These are phyloP conservation scores for Quadroppia sp. DNA, from an alignment of 2,888 invertebrate genomes.

Conservation along the genomic window DNA sequence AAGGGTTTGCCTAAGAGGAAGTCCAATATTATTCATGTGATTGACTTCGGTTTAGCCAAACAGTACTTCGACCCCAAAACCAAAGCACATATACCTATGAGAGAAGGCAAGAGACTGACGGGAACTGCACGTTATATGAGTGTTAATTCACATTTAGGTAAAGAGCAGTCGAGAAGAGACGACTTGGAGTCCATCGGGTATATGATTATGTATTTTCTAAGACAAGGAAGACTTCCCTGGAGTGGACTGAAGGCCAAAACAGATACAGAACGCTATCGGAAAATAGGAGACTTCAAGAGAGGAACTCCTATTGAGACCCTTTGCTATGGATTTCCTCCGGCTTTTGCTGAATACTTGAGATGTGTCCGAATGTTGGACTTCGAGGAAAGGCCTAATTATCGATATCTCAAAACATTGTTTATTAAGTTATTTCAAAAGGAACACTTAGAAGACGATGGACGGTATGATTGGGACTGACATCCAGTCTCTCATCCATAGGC, in stretches of 20 bases:
- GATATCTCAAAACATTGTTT: neutral
- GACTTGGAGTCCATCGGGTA: slow-evolving; percentile 40
- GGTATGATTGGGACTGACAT: neutral
- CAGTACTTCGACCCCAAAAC: slow-evolving; percentile 52
- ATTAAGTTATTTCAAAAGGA: neutral
- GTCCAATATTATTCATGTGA: slow-evolving; percentile 99
- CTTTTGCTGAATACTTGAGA: slow-evolving; percentile 28
- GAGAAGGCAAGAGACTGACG: slow-evolving; percentile 98
- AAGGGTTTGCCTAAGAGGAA: slow-evolving; percentile 93
- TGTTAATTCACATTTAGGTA: slow-evolving; percentile 97
- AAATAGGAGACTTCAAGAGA: slow-evolving; percentile 36
- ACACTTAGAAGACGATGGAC: neutral
- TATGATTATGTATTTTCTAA: slow-evolving; percentile 38
- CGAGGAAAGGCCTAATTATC: slow-evolving; percentile 37
- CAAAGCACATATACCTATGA: slow-evolving; percentile 49
- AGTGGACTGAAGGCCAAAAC: slow-evolving; percentile 29
- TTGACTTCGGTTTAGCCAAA: slow-evolving; percentile 99
- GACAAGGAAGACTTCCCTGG: slow-evolving; percentile 39
- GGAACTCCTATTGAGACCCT: slow-evolving; percentile 33
- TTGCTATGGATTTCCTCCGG: slow-evolving; percentile 24
- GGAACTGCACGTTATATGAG: slow-evolving; percentile 96
- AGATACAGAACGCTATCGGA: slow-evolving; percentile 54
- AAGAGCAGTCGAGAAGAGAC: slow-evolving; percentile 39
- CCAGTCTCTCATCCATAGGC: too few relatives aligned
- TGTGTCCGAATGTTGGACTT: slow-evolving; percentile 13